These are phyloP conservation scores for Otis tarda DNA, from an alignment of 2,113 vertebrate genomes.

Conservation along the genomic window DNA sequence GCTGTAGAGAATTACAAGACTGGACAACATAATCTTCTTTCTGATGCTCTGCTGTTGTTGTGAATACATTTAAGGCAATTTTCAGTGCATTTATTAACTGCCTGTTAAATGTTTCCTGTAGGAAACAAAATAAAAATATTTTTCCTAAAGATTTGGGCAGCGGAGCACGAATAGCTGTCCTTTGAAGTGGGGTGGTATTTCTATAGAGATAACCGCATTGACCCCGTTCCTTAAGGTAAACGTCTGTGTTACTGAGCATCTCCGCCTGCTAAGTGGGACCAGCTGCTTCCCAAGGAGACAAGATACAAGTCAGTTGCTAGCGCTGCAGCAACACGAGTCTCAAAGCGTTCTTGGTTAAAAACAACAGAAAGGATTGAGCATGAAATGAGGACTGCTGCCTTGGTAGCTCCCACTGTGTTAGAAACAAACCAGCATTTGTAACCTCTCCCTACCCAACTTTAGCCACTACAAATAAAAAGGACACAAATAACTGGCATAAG, in stretches of 20 bases:
- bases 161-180: neutral
- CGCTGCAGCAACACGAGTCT: neutral
- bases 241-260: neutral
- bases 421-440: neutral
- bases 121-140: neutral
- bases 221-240: neutral
- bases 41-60: neutral
- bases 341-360: neutral
- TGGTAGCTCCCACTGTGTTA: neutral
- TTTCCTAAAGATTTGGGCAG: neutral
- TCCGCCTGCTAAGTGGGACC: constrained; percentile 29
- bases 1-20: neutral
- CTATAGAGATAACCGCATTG: constrained; percentile 11
- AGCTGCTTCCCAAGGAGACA: neutral
- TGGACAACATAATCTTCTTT: neutral
- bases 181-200: constrained; percentile 53
- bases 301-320: neutral
- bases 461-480: neutral
- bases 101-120: neutral
- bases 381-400: neutral
- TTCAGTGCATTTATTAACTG: neutral
- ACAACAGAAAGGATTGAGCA: neutral
- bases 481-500: neutral
- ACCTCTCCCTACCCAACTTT: neutral
- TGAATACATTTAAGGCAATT: neutral